A percentile compares a stretch with the other conserved stretches of the same genome.
Conservation (phyloP, 2,113 vertebrate genomes). For the Entomyzon cyanotis region DNA sequence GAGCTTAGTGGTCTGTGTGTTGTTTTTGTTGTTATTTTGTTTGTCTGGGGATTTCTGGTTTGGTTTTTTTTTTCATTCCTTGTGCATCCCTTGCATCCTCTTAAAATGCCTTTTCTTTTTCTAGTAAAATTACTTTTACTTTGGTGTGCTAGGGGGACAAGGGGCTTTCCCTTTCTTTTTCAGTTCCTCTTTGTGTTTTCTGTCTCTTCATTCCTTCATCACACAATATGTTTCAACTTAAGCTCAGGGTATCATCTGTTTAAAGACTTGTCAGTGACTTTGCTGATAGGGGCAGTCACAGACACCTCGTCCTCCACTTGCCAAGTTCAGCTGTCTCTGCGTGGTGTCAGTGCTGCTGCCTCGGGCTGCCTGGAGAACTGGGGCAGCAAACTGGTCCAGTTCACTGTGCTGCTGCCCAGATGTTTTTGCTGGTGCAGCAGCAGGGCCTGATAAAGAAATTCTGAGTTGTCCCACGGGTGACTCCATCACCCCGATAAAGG, state of each 20-base stretch:
- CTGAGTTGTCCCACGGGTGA: accelerated
- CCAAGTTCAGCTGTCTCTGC: background rate
- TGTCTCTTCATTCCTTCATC: background rate
- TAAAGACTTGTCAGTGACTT: background rate
- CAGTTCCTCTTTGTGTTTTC: background rate
- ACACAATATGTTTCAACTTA: accelerated
- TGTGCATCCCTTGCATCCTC: background rate
- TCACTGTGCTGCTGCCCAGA: background rate
- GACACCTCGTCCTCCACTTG: accelerated
- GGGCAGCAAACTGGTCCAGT: background rate
- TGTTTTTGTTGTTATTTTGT: background rate
- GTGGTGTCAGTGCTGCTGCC: background rate
- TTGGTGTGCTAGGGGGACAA: background rate
- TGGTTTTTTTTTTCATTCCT: background rate
- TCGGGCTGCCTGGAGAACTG: background rate
- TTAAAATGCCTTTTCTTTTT: background rate
- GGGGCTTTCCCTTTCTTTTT: background rate
- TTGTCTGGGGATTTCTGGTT: background rate
- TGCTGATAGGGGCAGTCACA: background rate
- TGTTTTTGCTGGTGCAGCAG: background rate
- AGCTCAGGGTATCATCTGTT: background rate
- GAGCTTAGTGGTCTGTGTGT: background rate
- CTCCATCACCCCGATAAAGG: accelerated
- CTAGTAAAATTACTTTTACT: background rate
- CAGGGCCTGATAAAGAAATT: background rate